Conservation (phyloP, 2,113 vertebrate genomes). For the Oriolus oriolus region DNA sequence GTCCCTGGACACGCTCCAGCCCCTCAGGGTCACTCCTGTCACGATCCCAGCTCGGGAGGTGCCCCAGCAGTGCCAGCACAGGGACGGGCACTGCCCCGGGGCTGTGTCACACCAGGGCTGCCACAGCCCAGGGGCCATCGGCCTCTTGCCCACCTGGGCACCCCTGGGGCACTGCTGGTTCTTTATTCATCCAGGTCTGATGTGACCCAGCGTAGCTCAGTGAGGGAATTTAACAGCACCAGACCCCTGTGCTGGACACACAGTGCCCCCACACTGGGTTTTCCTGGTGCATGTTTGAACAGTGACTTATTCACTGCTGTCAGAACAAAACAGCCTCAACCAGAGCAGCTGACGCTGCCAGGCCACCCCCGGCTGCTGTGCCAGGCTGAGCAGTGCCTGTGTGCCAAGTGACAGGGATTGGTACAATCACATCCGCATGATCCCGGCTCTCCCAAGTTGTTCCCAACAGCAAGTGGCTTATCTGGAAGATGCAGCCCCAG, state of each 20-base stretch:
- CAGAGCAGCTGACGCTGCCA: not conserved
- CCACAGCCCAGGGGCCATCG: not conserved
- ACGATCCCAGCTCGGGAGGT: not conserved
- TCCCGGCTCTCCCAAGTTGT: not conserved
- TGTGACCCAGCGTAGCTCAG: fast-evolving
- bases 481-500: not conserved
- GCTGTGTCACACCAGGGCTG: not conserved
- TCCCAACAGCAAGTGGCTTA: not conserved
- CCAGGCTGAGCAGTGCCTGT: not conserved
- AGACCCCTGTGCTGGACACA: fast-evolving
- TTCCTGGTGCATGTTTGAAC: not conserved
- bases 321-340: not conserved
- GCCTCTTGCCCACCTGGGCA: not conserved
- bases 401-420: fast-evolving
- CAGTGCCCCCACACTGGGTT: not conserved
- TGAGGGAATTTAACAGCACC: fast-evolving
- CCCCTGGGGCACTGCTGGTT: not conserved
- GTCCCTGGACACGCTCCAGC: not conserved
- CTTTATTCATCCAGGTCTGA: not conserved
- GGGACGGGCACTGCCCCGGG: not conserved
- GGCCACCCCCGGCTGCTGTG: not conserved
- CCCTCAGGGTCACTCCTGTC: not conserved
- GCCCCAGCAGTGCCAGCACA: not conserved
- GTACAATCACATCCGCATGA: not conserved
- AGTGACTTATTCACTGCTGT: not conserved